These are phyloP conservation scores for Odontocolon sp. DNA, from an alignment of 2,888 invertebrate species.

Conservation along the genomic window DNA sequence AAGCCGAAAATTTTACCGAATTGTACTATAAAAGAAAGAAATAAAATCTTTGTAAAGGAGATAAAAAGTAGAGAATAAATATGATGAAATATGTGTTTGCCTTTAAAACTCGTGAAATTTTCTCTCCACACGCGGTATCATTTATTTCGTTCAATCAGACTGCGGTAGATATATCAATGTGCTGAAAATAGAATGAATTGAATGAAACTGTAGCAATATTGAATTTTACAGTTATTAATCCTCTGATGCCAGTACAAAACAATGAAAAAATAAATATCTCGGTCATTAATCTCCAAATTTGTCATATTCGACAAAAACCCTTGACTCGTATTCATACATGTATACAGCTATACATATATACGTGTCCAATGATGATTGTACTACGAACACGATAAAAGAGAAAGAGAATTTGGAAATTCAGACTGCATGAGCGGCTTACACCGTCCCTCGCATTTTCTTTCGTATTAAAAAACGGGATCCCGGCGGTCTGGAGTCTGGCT, in stretches of 20 bases:
- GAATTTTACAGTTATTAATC: too few relatives aligned
- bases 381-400: not conserved
- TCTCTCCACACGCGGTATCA: slow-evolving; percentile 20
- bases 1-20: too few relatives aligned
- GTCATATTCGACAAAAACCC: too few relatives aligned
- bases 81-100: slow-evolving; percentile 17
- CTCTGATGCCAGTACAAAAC: too few relatives aligned
- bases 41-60: not conserved
- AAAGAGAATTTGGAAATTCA: slow-evolving; percentile 57
- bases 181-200: slow-evolving; percentile 4
- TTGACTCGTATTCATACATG: too few relatives aligned
- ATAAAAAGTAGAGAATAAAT: slow-evolving; percentile 7
- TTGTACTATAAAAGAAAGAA: not conserved
- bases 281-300: too few relatives aligned
- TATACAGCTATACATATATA: too few relatives aligned
- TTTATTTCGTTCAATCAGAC: slow-evolving; percentile 9
- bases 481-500: slow-evolving; percentile 65
- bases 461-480: slow-evolving; percentile 76
- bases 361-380: slow-evolving; percentile 21
- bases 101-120: slow-evolving; percentile 14
- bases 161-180: not conserved
- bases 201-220: not conserved
- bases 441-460: slow-evolving; percentile 75
- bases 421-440: slow-evolving; percentile 63
- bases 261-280: too few relatives aligned